Percentiles rank a stretch among this genome's conserved stretches.
Evolutionary conservation across 2,888 invertebrate genomes (phyloP).

Genomic region (Drosophila yooni): DNA sequence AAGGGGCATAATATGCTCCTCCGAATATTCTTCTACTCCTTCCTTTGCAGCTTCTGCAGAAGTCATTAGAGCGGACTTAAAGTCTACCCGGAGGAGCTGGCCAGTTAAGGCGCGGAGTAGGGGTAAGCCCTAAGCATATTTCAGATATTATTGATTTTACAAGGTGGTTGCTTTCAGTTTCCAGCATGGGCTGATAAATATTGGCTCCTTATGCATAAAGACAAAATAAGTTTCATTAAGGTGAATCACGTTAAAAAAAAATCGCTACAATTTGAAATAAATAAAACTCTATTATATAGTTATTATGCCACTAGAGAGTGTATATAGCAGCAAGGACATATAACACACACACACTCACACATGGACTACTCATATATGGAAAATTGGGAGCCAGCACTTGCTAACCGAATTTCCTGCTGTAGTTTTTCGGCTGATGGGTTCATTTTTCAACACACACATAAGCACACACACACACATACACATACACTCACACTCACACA

Average conservation of each 20-base stretch:
- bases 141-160: neutral
- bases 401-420: slow-evolving; percentile 81
- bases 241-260: neutral
- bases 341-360: slow-evolving; percentile 31
- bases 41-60: neutral
- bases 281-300: neutral
- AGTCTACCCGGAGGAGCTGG: neutral
- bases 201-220: neutral
- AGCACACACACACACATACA: slow-evolving; percentile 44
- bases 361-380: slow-evolving; percentile 20
- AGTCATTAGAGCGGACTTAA: neutral
- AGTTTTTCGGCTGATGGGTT: slow-evolving; percentile 80
- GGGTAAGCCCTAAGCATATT: neutral
- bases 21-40: neutral
- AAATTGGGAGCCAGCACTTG: slow-evolving; percentile 77
- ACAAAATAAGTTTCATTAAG: neutral
- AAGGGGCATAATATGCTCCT: neutral
- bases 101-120: neutral
- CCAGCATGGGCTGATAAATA: neutral
- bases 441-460: slow-evolving; percentile 70
- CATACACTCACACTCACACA: slow-evolving; percentile 44
- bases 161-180: neutral
- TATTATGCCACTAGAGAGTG: slow-evolving; percentile 23
- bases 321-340: slow-evolving; percentile 60
- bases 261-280: neutral